Evolutionary conservation across 1,140 invertebrate genomes (phyloP), one percentile per base, ranked within the genome.

Genomic region (Pseudomyrmex concolor): DNA sequence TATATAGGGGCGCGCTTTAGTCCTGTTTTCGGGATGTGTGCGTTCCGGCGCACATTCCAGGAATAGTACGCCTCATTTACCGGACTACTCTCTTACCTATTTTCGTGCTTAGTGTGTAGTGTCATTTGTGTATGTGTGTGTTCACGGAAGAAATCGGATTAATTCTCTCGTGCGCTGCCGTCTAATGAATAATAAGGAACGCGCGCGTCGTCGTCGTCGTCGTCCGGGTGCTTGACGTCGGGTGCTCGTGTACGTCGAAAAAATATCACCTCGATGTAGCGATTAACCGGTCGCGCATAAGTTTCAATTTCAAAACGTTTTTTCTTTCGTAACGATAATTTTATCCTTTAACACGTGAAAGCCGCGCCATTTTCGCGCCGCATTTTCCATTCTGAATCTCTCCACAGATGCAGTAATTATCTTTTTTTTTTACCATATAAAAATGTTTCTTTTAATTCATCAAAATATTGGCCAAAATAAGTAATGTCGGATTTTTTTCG

Each of bases 21-120:
- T 82, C 60, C 76, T 87, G 63, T 82, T 82, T 87, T 86, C 86
- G 82, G 82, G 57, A 59, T 82, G 25, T 25, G 25, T 25, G 22
- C 2, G 76, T 62, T 64, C 57, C 63, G 50, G 73, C 72, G 48
- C 85, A 81, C 89, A 88, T 93, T 92, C 92, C 88, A 19, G 87
- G 91, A 92, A 93, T 86, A 88, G 84, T 73, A 55, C 84, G 57
- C 48, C 88, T 91, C 89, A 90, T 91, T 91, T 90, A 91, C 70
- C 70, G 71, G 78, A 34, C n/a, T 15, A 3, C 48, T n/a, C 54
- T 63, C 57, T 12, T 60, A 83, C 74, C 0, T 0, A 78, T 84
- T 90, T 91, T 85, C 74, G 64, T 78, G n/a, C n/a, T n/a, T n/a
- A n/a, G n/a, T n/a, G 51, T 67, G 66, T 70, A 84, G 77, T 87